phyloP scores from a whole-genome alignment of 2,797 vertebrate species.

The Sebastes taczanowskii region DNA sequence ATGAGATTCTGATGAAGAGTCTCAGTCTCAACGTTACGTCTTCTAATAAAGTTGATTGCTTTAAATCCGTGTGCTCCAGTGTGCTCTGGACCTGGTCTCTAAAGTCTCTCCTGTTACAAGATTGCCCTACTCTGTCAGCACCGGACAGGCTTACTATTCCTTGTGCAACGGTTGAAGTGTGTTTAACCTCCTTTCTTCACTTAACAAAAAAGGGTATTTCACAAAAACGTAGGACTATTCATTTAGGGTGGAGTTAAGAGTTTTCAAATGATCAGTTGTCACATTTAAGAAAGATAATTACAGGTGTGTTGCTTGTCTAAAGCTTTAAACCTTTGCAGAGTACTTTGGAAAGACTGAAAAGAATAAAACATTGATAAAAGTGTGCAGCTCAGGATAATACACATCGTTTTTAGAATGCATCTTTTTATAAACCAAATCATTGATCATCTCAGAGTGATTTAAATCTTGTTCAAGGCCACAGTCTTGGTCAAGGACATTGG shows the following conservation, averaged over 20 bases:
- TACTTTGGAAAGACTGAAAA: not conserved
- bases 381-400: not conserved
- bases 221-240: not conserved
- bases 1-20: no score
- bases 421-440: not conserved
- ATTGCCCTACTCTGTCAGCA: fast-evolving
- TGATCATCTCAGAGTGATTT: constrained; percentile 1
- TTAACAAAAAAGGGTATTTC: not conserved
- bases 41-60: no score
- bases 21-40: no score
- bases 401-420: not conserved
- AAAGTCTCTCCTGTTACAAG: no score
- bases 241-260: not conserved
- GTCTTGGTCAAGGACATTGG: not conserved
- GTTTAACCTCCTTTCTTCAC: no score
- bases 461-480: not conserved
- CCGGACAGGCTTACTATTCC: no score
- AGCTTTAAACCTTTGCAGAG: not conserved
- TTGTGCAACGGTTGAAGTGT: no score
- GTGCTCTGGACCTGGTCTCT: no score
- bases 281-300: not conserved
- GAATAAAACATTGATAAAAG: not conserved
- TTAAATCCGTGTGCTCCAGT: no score
- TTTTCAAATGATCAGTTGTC: not conserved
- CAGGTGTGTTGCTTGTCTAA: not conserved